These are phyloP conservation scores for Eilema sororculum DNA, from an alignment of 2,888 invertebrate species.

Conservation along the genomic window DNA sequence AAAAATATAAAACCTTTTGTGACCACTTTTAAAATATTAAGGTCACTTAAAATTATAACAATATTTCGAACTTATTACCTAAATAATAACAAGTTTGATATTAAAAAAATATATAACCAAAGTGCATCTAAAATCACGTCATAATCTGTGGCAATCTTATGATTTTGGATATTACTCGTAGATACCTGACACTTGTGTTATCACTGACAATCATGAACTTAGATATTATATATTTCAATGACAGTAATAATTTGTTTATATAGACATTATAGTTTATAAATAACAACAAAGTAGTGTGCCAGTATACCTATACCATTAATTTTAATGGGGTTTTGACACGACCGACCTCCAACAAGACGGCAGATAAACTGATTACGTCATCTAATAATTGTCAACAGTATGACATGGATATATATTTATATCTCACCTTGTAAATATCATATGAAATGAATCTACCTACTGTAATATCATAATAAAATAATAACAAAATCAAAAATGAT, in stretches of 20 bases:
- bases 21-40: not conserved
- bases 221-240: slow-evolving; percentile 5
- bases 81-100: not conserved
- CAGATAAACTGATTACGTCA: slow-evolving; percentile 26
- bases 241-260: slow-evolving; percentile 18
- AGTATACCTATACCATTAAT: slow-evolving; percentile 20
- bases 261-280: slow-evolving; percentile 26
- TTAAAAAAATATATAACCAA: not conserved
- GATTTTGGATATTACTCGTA: too few species aligned
- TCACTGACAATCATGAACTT: slow-evolving; percentile 6
- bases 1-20: not conserved
- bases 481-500: not conserved
- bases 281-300: slow-evolving; percentile 24
- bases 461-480: slow-evolving; percentile 2
- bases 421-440: slow-evolving; percentile 4
- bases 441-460: not conserved
- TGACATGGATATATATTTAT: slow-evolving; percentile 12
- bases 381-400: slow-evolving; percentile 15
- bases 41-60: not conserved
- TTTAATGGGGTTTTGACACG: slow-evolving; percentile 28
- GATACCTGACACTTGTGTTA: too few species aligned
- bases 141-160: not conserved
- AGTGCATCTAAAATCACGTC: not conserved
- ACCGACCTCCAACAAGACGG: slow-evolving; percentile 22
- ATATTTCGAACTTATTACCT: not conserved